These are phyloP conservation scores for Lepidocyrtoides sp. DNA, from an alignment of 2,888 invertebrate genomes.

Conservation along the genomic window DNA sequence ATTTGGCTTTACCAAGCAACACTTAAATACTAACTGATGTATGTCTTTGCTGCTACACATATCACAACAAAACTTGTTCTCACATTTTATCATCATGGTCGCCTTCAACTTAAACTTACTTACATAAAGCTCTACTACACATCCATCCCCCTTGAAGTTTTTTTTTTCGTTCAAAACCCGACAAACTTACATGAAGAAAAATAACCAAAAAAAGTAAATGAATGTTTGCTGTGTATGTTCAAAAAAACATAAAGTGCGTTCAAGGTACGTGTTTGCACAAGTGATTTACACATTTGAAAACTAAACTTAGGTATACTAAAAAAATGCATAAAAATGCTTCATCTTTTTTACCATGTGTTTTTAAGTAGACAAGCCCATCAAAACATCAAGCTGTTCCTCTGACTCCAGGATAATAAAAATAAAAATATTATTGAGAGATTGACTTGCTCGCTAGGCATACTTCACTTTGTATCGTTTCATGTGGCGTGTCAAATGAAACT, in stretches of 20 bases:
- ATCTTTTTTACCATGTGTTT: neutral
- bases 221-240: neutral
- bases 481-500: neutral
- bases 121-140: neutral
- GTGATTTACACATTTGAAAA: too few species aligned
- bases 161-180: conserved; percentile 2
- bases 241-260: neutral
- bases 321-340: neutral
- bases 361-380: conserved; percentile 20
- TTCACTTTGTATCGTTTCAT: too few species aligned
- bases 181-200: neutral
- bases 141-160: neutral
- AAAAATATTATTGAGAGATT: neutral
- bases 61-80: conserved; percentile 33
- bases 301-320: too few species aligned
- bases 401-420: neutral
- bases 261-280: too few species aligned
- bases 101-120: neutral
- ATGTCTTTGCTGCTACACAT: neutral
- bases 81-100: conserved; percentile 7
- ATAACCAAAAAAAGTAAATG: conserved; percentile 14
- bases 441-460: too few species aligned
- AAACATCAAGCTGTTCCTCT: neutral
- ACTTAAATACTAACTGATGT: neutral
- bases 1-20: neutral